These are phyloP conservation scores for Sitta carolinensis DNA, from an alignment of 2,797 vertebrate genomes.

Conservation along the genomic window DNA sequence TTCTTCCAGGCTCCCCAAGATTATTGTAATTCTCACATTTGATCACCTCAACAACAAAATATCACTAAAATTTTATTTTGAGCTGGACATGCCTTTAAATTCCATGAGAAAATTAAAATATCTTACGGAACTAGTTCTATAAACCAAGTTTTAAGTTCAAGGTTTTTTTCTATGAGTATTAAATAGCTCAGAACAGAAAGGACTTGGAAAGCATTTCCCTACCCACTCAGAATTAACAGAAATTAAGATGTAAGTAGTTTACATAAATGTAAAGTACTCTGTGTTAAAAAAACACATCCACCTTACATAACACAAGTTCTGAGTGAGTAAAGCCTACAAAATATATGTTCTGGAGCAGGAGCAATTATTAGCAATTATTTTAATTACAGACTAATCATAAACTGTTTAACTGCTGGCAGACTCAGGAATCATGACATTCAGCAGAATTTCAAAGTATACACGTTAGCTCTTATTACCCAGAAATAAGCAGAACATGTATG, in stretches of 20 bases:
- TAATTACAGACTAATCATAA: conserved; percentile 8
- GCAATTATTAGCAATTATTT: not conserved
- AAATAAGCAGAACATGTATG: not conserved
- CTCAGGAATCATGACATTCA: not conserved
- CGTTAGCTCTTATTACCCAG: not conserved
- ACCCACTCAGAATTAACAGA: not conserved
- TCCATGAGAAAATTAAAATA: not conserved
- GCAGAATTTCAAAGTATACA: not conserved
- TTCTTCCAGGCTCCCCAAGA: not conserved
- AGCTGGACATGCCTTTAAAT: not conserved
- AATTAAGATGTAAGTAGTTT: not conserved
- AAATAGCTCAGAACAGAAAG: not conserved
- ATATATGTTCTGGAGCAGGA: not conserved
- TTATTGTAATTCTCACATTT: not conserved
- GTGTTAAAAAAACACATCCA: not conserved
- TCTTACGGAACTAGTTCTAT: not conserved
- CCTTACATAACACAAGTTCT: not conserved
- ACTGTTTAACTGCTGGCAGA: not conserved
- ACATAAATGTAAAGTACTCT: not conserved
- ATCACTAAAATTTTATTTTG: not conserved
- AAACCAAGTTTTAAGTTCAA: not conserved
- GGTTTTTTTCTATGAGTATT: not conserved
- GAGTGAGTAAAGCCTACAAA: not conserved
- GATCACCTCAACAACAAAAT: not conserved
- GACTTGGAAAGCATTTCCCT: not conserved